These are phyloP conservation scores for Nezara viridula DNA, from an alignment of 2,888 invertebrate species.

Conservation along the genomic window DNA sequence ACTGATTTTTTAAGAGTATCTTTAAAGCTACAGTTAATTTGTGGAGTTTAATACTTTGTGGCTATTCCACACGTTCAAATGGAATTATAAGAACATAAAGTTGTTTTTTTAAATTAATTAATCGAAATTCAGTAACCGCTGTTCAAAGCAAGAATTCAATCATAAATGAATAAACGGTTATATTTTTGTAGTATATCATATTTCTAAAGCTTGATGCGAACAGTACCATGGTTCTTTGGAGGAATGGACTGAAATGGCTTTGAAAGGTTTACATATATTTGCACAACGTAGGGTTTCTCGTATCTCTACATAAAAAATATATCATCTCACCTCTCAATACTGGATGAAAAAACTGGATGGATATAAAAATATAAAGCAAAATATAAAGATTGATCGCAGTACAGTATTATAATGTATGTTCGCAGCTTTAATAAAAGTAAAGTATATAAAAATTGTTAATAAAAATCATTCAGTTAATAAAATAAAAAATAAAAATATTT, in stretches of 20 bases:
- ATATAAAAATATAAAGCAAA: not conserved
- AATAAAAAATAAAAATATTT: not conserved
- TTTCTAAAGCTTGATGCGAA: not conserved
- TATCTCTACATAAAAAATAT: not conserved
- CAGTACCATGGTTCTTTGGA: not conserved
- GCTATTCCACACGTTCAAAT: too few relatives aligned
- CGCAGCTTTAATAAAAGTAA: not conserved
- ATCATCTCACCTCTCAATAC: not conserved
- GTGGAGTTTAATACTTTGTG: too few relatives aligned
- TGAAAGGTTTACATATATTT: conserved; percentile 41
- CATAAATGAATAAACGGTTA: not conserved
- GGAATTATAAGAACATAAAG: too few relatives aligned
- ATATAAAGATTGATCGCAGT: not conserved
- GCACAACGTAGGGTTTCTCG: conserved; percentile 1
- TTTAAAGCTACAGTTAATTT: too few relatives aligned
- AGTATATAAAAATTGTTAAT: too few relatives aligned
- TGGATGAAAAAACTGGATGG: not conserved
- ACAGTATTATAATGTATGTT: not conserved
- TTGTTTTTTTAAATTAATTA: not conserved
- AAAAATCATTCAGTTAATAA: not conserved
- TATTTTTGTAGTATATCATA: not conserved
- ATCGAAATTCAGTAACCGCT: not conserved
- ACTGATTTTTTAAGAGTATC: too few relatives aligned
- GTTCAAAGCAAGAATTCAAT: not conserved
- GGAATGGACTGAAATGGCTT: not conserved